phyloP scores from a whole-genome alignment of 2,888 invertebrate species.

The Tetanocera ferruginea region DNA sequence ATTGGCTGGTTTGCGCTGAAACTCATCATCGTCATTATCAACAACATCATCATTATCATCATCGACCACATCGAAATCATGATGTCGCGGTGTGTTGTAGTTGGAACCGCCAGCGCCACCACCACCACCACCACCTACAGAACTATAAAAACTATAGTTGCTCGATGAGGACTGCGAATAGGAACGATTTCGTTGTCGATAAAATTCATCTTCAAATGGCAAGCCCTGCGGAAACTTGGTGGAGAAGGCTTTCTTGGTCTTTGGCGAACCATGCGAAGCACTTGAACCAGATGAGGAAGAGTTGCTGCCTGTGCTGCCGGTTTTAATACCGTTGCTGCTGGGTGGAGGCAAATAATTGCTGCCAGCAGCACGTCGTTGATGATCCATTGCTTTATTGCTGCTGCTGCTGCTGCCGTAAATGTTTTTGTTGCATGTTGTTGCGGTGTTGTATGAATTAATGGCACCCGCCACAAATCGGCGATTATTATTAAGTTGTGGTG shows the following conservation, averaged over 20 bases:
- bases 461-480: conserved; percentile 47
- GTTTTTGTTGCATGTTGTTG: conserved; percentile 21
- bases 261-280: conserved; percentile 66
- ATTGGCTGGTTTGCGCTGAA: conserved; percentile 67
- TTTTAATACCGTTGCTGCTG: conserved; percentile 36
- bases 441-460: conserved; percentile 46
- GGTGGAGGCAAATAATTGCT: background rate
- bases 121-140: conserved; percentile 37
- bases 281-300: conserved; percentile 60
- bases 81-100: conserved; percentile 46
- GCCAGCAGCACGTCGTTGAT: conserved; percentile 34
- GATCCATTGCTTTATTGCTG: conserved; percentile 29
- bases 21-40: conserved; percentile 62
- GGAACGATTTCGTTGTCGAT: conserved; percentile 62
- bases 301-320: conserved; percentile 56
- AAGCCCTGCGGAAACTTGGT: conserved; percentile 69
- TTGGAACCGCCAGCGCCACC: conserved; percentile 20
- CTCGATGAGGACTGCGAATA: conserved; percentile 68
- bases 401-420: background rate
- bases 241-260: conserved; percentile 66
- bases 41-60: conserved; percentile 34
- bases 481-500: conserved; percentile 54
- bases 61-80: conserved; percentile 36
- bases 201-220: conserved; percentile 70
- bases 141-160: conserved; percentile 68